phyloP scores from a whole-genome alignment of 2,888 invertebrate species.

The Amiota mariae region DNA sequence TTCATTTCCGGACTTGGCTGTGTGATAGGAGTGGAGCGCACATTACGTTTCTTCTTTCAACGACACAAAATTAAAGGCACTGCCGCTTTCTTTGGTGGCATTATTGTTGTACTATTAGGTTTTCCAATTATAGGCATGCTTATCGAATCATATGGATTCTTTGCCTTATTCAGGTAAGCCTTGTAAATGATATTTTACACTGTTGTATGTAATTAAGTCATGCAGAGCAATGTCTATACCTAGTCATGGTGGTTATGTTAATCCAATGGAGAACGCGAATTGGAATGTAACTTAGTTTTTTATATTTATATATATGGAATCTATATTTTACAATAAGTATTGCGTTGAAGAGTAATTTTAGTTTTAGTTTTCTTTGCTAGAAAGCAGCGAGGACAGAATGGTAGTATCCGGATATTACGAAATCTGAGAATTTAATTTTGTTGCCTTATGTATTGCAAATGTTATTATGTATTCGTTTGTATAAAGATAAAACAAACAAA shows the following conservation, averaged over 20 bases:
- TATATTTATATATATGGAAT: background rate
- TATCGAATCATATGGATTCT: conserved; percentile 96
- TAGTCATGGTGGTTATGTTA: background rate
- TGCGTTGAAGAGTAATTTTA: no score
- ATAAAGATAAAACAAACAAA: no score
- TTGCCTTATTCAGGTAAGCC: conserved; percentile 84
- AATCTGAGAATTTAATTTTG: no score
- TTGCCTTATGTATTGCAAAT: no score
- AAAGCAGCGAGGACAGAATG: no score
- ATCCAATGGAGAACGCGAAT: no score
- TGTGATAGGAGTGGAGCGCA: conserved; percentile 95
- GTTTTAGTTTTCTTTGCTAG: no score
- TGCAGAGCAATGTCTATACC: background rate
- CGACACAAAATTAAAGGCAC: conserved; percentile 94
- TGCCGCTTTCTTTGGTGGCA: conserved; percentile 92
- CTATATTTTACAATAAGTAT: background rate
- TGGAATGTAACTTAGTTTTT: no score
- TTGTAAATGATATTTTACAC: background rate
- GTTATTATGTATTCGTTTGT: no score
- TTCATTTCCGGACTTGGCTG: conserved; percentile 96
- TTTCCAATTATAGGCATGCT: conserved; percentile 98
- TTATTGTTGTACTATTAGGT: conserved; percentile 91
- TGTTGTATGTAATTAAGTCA: no score
- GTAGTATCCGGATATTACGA: no score
- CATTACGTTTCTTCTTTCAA: conserved; percentile 98